phyloP scores from a whole-genome alignment of 2,113 vertebrate genomes.

The Barnardius zonarius region DNA sequence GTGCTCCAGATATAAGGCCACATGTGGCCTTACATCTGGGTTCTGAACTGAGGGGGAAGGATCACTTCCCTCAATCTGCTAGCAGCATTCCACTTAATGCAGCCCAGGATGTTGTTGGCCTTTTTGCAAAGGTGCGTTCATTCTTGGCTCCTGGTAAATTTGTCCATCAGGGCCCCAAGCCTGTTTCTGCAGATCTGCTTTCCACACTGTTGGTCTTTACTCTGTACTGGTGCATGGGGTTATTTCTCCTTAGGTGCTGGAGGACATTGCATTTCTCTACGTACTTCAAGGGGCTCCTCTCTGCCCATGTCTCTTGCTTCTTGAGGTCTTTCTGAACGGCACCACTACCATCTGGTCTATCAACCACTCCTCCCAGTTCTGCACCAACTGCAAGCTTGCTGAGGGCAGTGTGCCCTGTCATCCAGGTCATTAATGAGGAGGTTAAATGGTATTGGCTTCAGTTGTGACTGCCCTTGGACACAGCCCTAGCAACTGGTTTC shows the following conservation, averaged over 20 bases:
- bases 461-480: background rate
- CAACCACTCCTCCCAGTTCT: background rate
- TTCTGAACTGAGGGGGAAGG: background rate
- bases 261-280: background rate
- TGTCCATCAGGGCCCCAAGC: background rate
- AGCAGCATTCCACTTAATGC: background rate
- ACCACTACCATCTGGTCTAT: background rate
- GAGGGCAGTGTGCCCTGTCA: too few relatives aligned
- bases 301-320: background rate
- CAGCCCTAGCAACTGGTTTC: background rate
- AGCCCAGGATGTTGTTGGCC: background rate
- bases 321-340: background rate
- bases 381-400: background rate
- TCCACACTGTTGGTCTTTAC: background rate
- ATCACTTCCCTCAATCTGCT: background rate
- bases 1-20: background rate
- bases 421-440: background rate
- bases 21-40: background rate
- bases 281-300: background rate
- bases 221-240: background rate
- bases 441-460: background rate
- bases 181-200: background rate
- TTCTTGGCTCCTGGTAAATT: background rate
- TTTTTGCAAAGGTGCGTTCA: background rate
- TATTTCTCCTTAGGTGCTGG: background rate